Percentiles rank a stretch among this genome's conserved stretches.
Evolutionary conservation across 1,140 invertebrate genomes (phyloP).

Genomic region (Brachionus manjavacas): DNA sequence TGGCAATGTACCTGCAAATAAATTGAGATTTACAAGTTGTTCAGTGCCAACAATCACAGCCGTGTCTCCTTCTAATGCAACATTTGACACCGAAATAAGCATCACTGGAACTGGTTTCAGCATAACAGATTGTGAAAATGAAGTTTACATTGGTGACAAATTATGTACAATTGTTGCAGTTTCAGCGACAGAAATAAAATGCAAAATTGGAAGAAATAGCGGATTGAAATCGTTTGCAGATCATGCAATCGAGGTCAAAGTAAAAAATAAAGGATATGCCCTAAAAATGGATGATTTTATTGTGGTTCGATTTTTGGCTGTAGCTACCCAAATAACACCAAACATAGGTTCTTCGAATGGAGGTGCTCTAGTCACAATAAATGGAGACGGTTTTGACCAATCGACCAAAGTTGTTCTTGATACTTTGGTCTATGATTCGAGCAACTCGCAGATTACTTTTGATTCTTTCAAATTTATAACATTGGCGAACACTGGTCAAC

Average conservation of each 20-base stretch:
- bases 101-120: constrained; percentile 45
- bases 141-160: background rate
- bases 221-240: background rate
- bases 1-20: background rate
- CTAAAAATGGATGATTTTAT: background rate
- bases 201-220: background rate
- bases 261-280: constrained; percentile 16
- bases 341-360: background rate
- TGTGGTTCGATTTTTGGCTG: background rate
- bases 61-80: background rate
- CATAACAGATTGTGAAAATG: background rate
- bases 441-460: background rate
- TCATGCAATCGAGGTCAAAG: background rate
- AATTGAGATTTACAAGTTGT: constrained; percentile 1
- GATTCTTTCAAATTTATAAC: background rate
- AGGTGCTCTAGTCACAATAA: background rate
- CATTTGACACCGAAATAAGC: constrained; percentile 26
- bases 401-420: constrained; percentile 44
- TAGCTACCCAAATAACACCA: background rate
- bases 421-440: constrained; percentile 42
- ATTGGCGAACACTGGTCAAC: background rate
- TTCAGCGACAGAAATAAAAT: constrained; percentile 43
- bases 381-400: background rate
- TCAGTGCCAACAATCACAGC: background rate
- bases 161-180: background rate